Base-by-base conservation (phyloP, 2,888 invertebrate genomes). In the Agelastica alni region DNA sequence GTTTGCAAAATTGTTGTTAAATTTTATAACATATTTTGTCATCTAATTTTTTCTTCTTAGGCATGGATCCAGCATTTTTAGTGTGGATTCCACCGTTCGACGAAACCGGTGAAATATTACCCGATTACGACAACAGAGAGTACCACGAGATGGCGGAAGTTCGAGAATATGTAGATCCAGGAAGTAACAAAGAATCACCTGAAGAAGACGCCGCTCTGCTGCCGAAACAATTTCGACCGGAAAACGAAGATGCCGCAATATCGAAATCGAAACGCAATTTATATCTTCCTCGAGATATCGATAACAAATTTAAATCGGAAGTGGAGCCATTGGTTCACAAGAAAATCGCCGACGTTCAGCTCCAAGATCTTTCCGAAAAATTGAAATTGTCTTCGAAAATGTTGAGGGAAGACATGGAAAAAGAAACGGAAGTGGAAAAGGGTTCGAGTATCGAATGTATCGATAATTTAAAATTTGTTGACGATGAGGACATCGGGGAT, bases 21-120 rank as follows among this genome's bases (percentile, higher is more conserved):
- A n/a, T n/a, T n/a, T n/a, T n/a, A n/a, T n/a, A n/a, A n/a, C n/a
- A n/a, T n/a, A n/a, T n/a, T n/a, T n/a, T n/a, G n/a, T n/a, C n/a
- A n/a, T n/a, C n/a, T 13, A 9, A 7, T 7, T 26, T 44, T 30
- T n/a, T 22, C 7, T 42, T 53, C 55, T 32, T 42, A 66, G 91
- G 91, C 41, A 92, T 92, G 92, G 93, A 93, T 75, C 92, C 92
- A 1, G 91, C 91, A 0, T 92, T 91, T 73, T 78, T 92, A 37
- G 88, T 92, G 0, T 93, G 91, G 91, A 91, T 92, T 61, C 92
- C 93, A 4, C 92, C 92, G 0, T 77, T 89, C 14, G 87, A 87
- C 64, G 87, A 87, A 60, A 59, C 66, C 31, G 85, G 85, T 1
- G 86, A 87, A 51, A 82, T 84, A n/a, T 75, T 86, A 28, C 81